Evolutionary conservation across 2,113 vertebrate genomes (phyloP).

Genomic region (Alligator mississippiensis): DNA sequence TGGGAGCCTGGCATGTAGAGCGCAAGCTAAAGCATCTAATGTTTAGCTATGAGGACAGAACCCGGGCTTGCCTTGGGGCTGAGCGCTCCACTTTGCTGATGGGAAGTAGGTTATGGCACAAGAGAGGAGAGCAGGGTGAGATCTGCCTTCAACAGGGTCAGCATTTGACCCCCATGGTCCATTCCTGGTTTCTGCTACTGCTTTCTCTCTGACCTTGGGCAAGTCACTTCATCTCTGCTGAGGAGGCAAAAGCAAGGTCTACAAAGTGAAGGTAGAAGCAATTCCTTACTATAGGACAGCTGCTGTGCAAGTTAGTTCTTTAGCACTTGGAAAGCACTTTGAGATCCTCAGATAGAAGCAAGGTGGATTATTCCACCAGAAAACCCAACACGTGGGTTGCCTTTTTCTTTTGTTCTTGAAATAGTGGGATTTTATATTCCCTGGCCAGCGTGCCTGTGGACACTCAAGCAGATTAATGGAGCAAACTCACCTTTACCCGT

Average conservation of each 20-base stretch:
- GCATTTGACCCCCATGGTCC: background rate
- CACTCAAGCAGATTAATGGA: background rate
- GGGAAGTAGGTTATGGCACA: too few relatives aligned
- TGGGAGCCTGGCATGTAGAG: too few relatives aligned
- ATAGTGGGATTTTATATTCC: background rate
- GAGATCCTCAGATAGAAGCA: background rate
- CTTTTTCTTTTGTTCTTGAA: background rate
- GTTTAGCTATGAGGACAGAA: too few relatives aligned
- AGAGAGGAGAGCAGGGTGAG: too few relatives aligned
- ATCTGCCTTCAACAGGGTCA: too few relatives aligned
- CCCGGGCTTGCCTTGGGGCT: too few relatives aligned
- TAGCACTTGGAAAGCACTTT: background rate
- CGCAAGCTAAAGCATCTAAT: too few relatives aligned
- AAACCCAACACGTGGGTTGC: background rate
- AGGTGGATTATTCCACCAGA: background rate
- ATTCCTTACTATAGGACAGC: background rate
- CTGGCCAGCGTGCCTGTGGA: background rate
- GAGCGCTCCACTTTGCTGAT: too few relatives aligned
- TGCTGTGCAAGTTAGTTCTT: background rate
- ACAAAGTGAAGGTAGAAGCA: too few relatives aligned
- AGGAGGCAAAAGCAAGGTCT: too few relatives aligned
- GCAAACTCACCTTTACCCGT: background rate
- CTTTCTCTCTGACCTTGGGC: background rate
- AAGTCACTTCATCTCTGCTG: background rate
- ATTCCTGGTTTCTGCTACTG: background rate